Evolutionary conservation across 2,797 vertebrate species (phyloP).

Genomic region (Xyrichtys novacula): DNA sequence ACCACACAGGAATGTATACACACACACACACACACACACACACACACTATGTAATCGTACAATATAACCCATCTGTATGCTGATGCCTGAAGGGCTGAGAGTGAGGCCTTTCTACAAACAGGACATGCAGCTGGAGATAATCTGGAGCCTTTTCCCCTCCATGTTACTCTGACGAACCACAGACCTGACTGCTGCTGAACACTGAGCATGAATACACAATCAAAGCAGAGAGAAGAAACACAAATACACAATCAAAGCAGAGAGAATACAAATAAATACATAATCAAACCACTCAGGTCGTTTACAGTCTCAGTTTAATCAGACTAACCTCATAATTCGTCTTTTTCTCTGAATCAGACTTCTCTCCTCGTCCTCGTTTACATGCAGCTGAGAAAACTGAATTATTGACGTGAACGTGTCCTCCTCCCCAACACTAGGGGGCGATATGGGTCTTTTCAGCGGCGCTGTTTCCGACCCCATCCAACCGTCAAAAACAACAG

Average conservation of each 20-base stretch:
- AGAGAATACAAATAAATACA: too few relatives aligned
- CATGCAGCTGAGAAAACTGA: too few relatives aligned
- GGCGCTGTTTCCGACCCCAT: too few relatives aligned
- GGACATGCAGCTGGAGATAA: not conserved
- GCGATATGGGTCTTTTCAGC: too few relatives aligned
- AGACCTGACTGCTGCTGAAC: not conserved
- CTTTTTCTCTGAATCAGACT: too few relatives aligned
- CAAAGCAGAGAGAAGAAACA: not conserved
- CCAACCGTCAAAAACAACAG: too few relatives aligned
- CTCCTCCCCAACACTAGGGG: too few relatives aligned
- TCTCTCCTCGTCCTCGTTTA: too few relatives aligned
- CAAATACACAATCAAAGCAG: not conserved
- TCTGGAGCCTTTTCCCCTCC: not conserved
- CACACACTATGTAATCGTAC: constrained; percentile 39
- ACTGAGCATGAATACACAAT: not conserved
- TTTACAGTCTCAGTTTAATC: too few relatives aligned
- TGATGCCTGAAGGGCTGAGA: constrained; percentile 21
- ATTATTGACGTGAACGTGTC: too few relatives aligned
- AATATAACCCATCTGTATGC: constrained; percentile 52
- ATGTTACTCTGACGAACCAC: not conserved
- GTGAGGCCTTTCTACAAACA: constrained; percentile 10
- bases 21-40: constrained; percentile 41
- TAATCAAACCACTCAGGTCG: not conserved
- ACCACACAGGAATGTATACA: constrained; percentile 60
- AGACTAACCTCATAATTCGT: too few relatives aligned